Percentiles rank a stretch among this genome's conserved stretches.
Conservation (phyloP, 2,113 vertebrate genomes). For the Hippocampus zosterae region DNA sequence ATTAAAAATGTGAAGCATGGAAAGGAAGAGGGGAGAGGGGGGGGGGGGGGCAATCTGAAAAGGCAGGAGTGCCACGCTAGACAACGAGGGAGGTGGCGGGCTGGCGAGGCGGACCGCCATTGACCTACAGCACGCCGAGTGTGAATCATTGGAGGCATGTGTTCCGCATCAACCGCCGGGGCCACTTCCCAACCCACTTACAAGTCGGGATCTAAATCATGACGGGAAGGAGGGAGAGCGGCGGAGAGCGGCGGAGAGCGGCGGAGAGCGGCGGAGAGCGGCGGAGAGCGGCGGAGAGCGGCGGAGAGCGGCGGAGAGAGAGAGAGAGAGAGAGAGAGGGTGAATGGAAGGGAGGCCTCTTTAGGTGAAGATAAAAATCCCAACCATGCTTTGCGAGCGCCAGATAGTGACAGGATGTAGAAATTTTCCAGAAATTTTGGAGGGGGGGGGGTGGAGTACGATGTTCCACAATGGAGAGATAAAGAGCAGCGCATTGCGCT, state of each 20-base stretch:
- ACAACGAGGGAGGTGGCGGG: constrained; percentile 44
- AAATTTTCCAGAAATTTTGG: too few species aligned
- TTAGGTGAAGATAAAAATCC: constrained; percentile 49
- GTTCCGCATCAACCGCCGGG: constrained; percentile 68
- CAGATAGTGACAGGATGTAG: constrained; percentile 20
- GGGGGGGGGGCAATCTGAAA: constrained; percentile 14
- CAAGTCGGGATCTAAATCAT: constrained; percentile 59
- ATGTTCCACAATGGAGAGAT: constrained; percentile 24
- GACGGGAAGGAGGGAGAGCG: constrained; percentile 18
- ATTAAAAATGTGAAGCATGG: background rate
- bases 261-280: too few species aligned
- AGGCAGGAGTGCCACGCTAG: constrained; percentile 37
- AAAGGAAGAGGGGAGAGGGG: background rate
- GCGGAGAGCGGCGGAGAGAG: too few species aligned
- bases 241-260: too few species aligned
- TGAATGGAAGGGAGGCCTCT: constrained; percentile 30
- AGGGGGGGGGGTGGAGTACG: background rate
- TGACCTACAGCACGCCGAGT: constrained; percentile 67
- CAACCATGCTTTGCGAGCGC: constrained; percentile 38
- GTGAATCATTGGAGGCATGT: constrained; percentile 72
- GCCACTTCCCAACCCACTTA: constrained; percentile 60
- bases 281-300: too few species aligned
- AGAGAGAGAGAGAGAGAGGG: constrained; percentile 17
- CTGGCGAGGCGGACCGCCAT: constrained; percentile 39
- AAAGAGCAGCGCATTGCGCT: constrained; percentile 10